Base-by-base conservation (phyloP, 2,113 vertebrate genomes). In the Chaenogobius annularis region DNA sequence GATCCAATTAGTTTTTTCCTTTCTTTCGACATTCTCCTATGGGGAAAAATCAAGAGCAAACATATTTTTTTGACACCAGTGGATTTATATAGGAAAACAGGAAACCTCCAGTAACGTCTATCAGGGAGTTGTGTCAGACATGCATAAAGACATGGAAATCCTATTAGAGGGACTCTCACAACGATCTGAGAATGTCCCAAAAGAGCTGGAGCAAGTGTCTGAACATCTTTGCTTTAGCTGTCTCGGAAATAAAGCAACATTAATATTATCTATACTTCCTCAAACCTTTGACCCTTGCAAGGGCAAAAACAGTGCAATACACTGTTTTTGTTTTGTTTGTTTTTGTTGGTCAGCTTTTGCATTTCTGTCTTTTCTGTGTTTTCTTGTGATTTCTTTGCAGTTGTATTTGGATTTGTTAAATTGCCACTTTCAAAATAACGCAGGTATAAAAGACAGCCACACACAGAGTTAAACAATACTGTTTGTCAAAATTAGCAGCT, bases 1-100 rank as follows among this genome's bases (percentile, higher is more conserved):
- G 50, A 67, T 50, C 40, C 35, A 54, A 37, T 72, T 59, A 81
- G 69, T 40, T 23, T 48, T 13, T 58, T 76, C 4, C 77, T 73
- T 73, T 75, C 72, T 72, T 23, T 26, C 6, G 23, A 23, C 26
- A 61, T 8, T 8, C 12, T 26, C 5, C 23, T 6, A 5, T 61
- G 14, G 13, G 7, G 2, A 61, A 31, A 50, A 50, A 50, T 17
- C 17, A 14, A 50, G 47, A 50, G 15, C 17, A 4, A 50, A 50
- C 47, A 48, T 14, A 17, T 48, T 48, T 50, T n/a, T 50, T 50
- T 50, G 17, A 31, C 26, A 31, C 26, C 47, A 50, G 7, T 50
- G 47, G 5, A 9, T 54, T 54, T 10, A 54, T 54, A 10, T n/a
- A 20, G 50, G 9, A n/a, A 54, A 54, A 1, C 9, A 20, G 47